Base-by-base conservation (phyloP, 2,888 invertebrate genomes). In the Nasonovia ribisnigri region DNA sequence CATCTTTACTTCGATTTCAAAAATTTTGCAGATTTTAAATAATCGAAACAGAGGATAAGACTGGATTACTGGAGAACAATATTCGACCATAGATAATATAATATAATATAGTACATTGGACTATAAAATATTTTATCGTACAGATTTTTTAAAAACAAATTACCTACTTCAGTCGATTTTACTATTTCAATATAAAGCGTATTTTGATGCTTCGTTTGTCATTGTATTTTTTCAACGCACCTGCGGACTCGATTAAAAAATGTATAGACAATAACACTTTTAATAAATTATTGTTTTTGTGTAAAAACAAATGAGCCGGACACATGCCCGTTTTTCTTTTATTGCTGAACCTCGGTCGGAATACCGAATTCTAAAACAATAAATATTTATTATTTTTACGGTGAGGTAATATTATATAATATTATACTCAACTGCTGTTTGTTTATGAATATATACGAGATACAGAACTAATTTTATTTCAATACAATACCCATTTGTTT, bases 381-480 rank as follows among this genome's bases (percentile, higher is more conserved):
- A 89, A 43, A 87, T 51, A 89, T 43, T 57, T 89, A 43, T 43
- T 26, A 26, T 43, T 84, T 84, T 84, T 26, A 84, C 84, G 43
- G 84, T 84, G 36, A 43, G 84, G 24, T 84, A 43, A 36, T 77
- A 77, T 77, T 77, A 77, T 77, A 77, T 36, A 20, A 77, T 77
- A 36, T 77, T 77, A 20, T 77, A 36, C 36, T 84, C 11, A 16
- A 84, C 84, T 84, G 20, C 10, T 84, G 42, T 84, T 26, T 26
- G 84, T 84, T 84, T 84, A 84, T 84, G 42, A 67, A n/a, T 67
- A 67, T 16, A 11, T n/a, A 67, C 20, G 36, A 77, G 20, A 77
- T 77, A 77, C 20, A 77, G 77, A 77, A 77, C 77, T 77, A 77
- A 77, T 77, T 77, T 36, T 77, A 77, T 77, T 77, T 77, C 77